phyloP scores from a whole-genome alignment of 2,888 invertebrate genomes.

The Lumbricus terrestris region DNA sequence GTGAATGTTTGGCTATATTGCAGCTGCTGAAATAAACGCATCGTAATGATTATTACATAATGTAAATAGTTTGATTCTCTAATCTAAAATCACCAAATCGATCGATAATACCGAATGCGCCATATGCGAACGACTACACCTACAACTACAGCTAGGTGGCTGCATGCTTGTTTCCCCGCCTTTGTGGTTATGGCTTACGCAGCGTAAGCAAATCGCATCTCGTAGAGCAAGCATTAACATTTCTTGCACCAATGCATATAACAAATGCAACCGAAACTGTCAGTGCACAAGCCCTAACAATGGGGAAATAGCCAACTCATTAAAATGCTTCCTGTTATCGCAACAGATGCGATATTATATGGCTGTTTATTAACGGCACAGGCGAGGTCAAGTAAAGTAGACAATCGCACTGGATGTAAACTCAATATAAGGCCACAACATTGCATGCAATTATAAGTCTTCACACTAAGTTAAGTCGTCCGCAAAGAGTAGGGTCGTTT shows the following conservation, averaged over 20 bases:
- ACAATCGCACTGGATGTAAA: not conserved
- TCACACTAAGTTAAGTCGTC: not conserved
- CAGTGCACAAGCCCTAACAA: not conserved
- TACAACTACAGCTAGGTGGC: conserved; percentile 3
- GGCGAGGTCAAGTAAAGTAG: not conserved
- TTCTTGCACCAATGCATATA: not conserved
- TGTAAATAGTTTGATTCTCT: not conserved
- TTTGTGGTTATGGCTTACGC: not conserved
- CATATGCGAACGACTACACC: not conserved
- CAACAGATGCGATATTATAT: not conserved
- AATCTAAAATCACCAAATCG: not conserved
- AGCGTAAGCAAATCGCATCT: not conserved
- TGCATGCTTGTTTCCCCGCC: not conserved
- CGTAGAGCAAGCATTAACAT: not conserved
- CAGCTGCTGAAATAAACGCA: not conserved
- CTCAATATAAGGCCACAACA: too few species aligned
- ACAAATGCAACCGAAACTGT: not conserved
- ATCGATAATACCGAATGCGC: not conserved
- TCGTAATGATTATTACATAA: not conserved
- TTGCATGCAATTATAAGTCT: too few species aligned
- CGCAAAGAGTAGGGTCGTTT: not conserved
- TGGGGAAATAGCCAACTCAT: not conserved
- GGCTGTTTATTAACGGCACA: not conserved
- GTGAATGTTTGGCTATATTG: not conserved
- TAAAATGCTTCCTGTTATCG: not conserved